These are phyloP conservation scores for Sturnus vulgaris DNA, from an alignment of 2,113 vertebrate species.

Conservation along the genomic window DNA sequence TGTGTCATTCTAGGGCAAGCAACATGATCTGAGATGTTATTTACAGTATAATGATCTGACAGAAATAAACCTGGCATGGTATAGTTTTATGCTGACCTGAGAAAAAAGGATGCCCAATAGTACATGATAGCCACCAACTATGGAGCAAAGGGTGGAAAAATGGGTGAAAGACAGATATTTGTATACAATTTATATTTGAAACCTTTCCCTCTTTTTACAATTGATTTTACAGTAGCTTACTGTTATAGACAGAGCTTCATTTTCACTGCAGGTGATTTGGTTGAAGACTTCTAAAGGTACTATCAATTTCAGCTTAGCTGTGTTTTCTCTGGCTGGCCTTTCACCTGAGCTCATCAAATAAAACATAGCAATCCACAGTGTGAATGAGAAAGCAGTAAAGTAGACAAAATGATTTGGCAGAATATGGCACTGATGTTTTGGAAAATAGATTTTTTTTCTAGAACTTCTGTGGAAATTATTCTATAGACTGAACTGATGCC, in stretches of 20 bases:
- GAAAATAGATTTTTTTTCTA: background rate
- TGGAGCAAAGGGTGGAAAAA: background rate
- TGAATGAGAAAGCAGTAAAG: background rate
- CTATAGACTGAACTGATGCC: background rate
- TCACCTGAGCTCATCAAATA: background rate
- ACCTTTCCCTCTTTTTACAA: background rate
- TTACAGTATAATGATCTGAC: background rate
- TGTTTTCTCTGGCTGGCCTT: background rate
- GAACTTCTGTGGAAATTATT: background rate
- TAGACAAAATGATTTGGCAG: background rate
- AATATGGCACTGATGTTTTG: background rate
- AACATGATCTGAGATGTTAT: background rate
- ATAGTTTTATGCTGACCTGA: background rate
- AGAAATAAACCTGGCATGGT: background rate
- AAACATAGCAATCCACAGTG: background rate
- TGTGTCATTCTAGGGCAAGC: background rate
- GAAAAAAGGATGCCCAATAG: background rate
- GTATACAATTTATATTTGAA: background rate
- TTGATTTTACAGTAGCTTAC: background rate
- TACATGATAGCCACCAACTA: background rate
- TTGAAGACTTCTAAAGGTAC: background rate
- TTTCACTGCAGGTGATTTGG: background rate
- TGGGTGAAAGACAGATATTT: background rate
- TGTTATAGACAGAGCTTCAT: background rate
- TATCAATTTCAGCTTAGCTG: background rate